Evolutionary conservation across 2,797 vertebrate species (phyloP), one percentile per base, ranked within the genome.

Genomic region (Cirrhinus molitorella): DNA sequence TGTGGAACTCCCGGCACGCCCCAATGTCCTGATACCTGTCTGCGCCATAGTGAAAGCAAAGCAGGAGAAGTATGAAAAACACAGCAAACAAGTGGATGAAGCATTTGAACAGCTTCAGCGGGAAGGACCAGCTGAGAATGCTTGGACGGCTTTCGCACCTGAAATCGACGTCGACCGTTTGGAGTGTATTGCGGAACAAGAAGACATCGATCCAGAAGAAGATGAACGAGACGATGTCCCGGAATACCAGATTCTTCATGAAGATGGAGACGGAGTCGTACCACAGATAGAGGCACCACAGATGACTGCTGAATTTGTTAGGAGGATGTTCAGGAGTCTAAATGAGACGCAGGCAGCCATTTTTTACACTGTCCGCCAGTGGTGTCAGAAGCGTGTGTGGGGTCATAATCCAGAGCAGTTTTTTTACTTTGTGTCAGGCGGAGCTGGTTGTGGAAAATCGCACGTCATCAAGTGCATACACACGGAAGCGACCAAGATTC

Each of bases 391-490:
- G 1, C n/a, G n/a, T 28, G 49, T 88, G 0, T 81, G 70, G 49
- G 85, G 55, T 12, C 8, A 81, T 0, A 79, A 72, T 16, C 68
- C 59, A 5, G 72, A 86, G 5, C 75, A 17, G 1, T 87, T 88
- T 40, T 82, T 82, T 3, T 88, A 81, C 25, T 87, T 87, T 47
- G 11, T 87, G 7, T 59, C 68, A 16, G 84, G 83, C 8, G 83
- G 86, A 8, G 78, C 80, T 63, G 86, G 87, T 1, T 72, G 70
- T 51, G 70, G 70, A 0, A 86, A 88, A 45, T 86, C 84, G 0
- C 73, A 86, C 4, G 23, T 88, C 10, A 88, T 89, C 49, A 87
- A 87, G 34, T 88, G 81, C 25, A 45, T 87, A 49, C 59, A 87
- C 43, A 14, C 14, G 0, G 84, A 88, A 28, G 83, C 51, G 3